Conservation (phyloP, 2,888 invertebrate genomes). For the Hypselothyrea guttata region DNA sequence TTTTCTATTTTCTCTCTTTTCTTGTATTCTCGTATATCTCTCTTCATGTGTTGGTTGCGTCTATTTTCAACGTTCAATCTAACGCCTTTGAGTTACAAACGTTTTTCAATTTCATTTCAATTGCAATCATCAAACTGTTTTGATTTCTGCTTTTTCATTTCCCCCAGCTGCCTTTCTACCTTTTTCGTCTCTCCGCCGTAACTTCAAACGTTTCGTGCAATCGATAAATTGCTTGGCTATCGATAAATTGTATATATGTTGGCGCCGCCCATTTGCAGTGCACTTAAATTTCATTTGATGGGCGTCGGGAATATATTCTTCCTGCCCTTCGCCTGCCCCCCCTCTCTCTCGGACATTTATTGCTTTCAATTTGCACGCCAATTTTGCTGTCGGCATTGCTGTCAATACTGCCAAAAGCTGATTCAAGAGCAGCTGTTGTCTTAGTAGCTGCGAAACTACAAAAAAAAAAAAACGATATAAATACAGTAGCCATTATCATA, state of each 20-base stretch:
- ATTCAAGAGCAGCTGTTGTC: conserved; percentile 10
- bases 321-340: conserved; percentile 2
- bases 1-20: background rate
- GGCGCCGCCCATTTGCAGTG: conserved; percentile 43
- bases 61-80: conserved; percentile 14
- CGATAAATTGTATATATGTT: conserved; percentile 46
- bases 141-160: conserved; percentile 21
- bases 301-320: conserved; percentile 31
- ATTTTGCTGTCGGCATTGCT: conserved; percentile 57
- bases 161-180: background rate
- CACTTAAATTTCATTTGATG: conserved; percentile 53
- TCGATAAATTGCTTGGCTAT: conserved; percentile 49
- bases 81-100: conserved; percentile 8
- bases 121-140: conserved; percentile 61
- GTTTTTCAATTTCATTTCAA: conserved; percentile 64
- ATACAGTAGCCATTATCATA: conserved; percentile 6
- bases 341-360: no score
- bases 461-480: conserved; percentile 4
- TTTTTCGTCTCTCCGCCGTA: background rate
- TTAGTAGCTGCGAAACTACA: conserved; percentile 8
- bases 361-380: conserved; percentile 67
- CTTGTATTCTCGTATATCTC: no score
- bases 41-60: no score
- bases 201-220: conserved; percentile 43
- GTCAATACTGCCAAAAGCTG: conserved; percentile 19